These are phyloP conservation scores for Lamellibrachia satsuma DNA, from an alignment of 2,888 invertebrate genomes.

Conservation along the genomic window DNA sequence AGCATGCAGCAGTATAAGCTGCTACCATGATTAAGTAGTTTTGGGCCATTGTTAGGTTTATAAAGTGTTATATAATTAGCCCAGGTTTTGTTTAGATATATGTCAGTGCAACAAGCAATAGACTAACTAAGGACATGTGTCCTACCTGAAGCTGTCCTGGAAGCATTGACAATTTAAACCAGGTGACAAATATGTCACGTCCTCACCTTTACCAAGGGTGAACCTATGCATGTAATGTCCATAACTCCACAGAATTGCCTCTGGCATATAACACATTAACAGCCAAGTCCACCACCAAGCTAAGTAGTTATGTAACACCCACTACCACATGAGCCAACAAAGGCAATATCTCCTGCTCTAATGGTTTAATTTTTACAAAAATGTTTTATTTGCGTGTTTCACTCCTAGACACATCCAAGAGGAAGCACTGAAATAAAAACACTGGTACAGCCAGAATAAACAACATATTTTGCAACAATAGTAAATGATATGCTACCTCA, in stretches of 20 bases:
- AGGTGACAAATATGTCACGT: conserved; percentile 7
- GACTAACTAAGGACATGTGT: not conserved
- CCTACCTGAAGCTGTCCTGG: not conserved
- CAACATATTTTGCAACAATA: not conserved
- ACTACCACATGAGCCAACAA: no score
- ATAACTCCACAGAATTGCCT: not conserved
- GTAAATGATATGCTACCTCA: not conserved
- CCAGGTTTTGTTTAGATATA: not conserved
- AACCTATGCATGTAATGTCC: not conserved
- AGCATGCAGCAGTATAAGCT: no score
- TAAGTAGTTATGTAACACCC: not conserved
- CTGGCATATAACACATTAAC: not conserved
- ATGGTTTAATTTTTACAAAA: not conserved
- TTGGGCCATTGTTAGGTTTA: no score
- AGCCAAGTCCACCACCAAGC: not conserved
- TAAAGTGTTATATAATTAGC: no score
- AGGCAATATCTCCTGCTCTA: no score
- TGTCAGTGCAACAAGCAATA: not conserved
- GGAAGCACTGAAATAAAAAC: not conserved
- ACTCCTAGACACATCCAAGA: not conserved
- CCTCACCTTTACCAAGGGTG: not conserved
- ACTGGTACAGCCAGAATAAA: not conserved
- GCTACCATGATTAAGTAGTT: no score
- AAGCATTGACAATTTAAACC: not conserved
- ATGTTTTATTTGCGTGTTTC: not conserved